phyloP scores from a whole-genome alignment of 2,888 invertebrate genomes.

The Melanchra persicariae region DNA sequence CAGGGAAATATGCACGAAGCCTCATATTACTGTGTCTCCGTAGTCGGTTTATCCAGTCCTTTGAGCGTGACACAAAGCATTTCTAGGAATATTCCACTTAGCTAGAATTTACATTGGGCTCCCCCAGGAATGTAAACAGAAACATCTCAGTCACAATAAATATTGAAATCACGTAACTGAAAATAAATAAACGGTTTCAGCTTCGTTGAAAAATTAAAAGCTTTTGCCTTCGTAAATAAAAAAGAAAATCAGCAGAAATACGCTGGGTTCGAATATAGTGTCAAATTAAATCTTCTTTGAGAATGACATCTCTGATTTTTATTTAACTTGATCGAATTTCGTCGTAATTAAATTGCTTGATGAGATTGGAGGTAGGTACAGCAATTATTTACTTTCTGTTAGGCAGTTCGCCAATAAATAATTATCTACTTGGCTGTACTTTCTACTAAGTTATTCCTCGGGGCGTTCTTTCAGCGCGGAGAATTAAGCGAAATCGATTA shows the following conservation, averaged over 20 bases:
- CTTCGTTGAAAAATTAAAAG: constrained; percentile 30
- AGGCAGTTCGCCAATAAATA: constrained; percentile 42
- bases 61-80: constrained; percentile 21
- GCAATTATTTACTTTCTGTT: constrained; percentile 39
- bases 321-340: constrained; percentile 33
- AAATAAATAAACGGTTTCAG: constrained; percentile 38
- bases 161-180: constrained; percentile 27
- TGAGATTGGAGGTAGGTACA: constrained; percentile 54
- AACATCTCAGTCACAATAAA: constrained; percentile 20
- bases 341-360: constrained; percentile 51
- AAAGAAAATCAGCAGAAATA: constrained; percentile 31
- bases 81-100: constrained; percentile 21
- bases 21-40: constrained; percentile 23
- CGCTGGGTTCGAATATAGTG: constrained; percentile 25
- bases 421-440: constrained; percentile 25
- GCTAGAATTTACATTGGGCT: constrained; percentile 2
- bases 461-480: constrained; percentile 4
- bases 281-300: constrained; percentile 31
- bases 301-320: constrained; percentile 34
- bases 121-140: constrained; percentile 17
- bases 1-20: constrained; percentile 11
- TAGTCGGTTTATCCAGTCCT: constrained; percentile 30
- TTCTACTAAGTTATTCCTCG: constrained; percentile 13
- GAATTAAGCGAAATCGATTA: constrained; percentile 40
- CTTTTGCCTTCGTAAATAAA: constrained; percentile 32